A percentile compares a stretch with the other conserved stretches of the same genome.
phyloP scores from a whole-genome alignment of 30 jellyfish, hydroid and myxozoan genomes.

The Clytia hemisphaerica region DNA sequence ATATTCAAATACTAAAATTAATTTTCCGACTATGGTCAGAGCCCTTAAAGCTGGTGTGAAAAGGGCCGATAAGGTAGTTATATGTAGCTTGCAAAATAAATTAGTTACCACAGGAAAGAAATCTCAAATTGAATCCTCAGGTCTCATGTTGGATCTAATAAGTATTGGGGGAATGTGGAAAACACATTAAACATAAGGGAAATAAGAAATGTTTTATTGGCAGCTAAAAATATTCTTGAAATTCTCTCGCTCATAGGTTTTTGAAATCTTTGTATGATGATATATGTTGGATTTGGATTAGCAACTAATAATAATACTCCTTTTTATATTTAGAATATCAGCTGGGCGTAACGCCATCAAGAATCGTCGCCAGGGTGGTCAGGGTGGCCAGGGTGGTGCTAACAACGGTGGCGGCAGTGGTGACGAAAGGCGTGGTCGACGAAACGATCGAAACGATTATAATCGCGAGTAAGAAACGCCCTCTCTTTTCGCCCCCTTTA shows the following conservation, averaged over 20 bases:
- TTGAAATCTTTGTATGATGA: not conserved
- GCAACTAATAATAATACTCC: not conserved
- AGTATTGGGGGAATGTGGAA: too few species aligned
- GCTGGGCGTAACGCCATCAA: constrained; percentile 40
- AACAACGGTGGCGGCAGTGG: not conserved
- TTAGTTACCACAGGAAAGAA: too few species aligned
- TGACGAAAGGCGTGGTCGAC: constrained; percentile 20
- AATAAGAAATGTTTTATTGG: not conserved
- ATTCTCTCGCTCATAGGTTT: not conserved
- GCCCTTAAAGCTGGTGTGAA: too few species aligned
- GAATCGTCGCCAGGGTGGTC: constrained; percentile 22
- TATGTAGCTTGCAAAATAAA: too few species aligned
- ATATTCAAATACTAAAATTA: too few species aligned
- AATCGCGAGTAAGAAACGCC: too few species aligned
- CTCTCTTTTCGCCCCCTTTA: too few species aligned
- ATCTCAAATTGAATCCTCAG: too few species aligned
- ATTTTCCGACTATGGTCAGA: too few species aligned
- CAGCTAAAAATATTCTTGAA: not conserved
- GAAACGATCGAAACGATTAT: not conserved
- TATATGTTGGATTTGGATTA: not conserved
- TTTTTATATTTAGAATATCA: not conserved
- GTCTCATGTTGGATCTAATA: too few species aligned
- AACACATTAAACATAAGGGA: not conserved
- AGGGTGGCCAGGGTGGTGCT: not conserved
- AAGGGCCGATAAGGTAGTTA: too few species aligned